Evolutionary conservation across 2,888 invertebrate species (phyloP).

Genomic region (Nomada ruficornis): DNA sequence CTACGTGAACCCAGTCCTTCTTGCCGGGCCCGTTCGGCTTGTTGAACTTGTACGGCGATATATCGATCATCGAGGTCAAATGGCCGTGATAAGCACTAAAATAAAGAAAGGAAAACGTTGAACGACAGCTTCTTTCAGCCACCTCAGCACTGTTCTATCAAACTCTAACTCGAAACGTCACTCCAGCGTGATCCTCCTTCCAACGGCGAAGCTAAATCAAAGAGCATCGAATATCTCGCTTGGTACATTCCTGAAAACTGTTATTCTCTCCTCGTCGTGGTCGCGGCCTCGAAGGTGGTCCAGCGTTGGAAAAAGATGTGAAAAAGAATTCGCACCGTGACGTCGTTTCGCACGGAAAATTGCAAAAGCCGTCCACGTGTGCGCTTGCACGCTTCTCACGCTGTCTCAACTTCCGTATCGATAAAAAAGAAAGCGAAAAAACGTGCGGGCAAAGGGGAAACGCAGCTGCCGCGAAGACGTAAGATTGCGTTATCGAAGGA

Average conservation of each 20-base stretch:
- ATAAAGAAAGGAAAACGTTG: constrained; percentile 65
- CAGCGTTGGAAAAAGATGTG: background rate
- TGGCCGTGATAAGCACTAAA: constrained; percentile 99
- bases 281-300: background rate
- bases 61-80: constrained; percentile 96
- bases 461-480: background rate
- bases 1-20: constrained; percentile 95
- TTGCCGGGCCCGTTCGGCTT: constrained; percentile 93
- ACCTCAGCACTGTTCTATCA: background rate
- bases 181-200: constrained; percentile 11
- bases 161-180: constrained; percentile 1
- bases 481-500: constrained; percentile 39
- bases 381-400: constrained; percentile 20
- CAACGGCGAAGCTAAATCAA: constrained; percentile 6
- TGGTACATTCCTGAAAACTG: constrained; percentile 48
- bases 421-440: background rate
- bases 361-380: background rate
- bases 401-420: constrained; percentile 13
- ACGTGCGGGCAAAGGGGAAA: constrained; percentile 32
- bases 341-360: background rate
- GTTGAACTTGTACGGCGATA: constrained; percentile 99
- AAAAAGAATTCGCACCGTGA: background rate
- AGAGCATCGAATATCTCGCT: background rate
- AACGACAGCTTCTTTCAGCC: constrained; percentile 21
- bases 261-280: constrained; percentile 26